A percentile compares a stretch with the other conserved stretches of the same genome.
These are phyloP conservation scores for Elmis aenea DNA, from an alignment of 2,888 invertebrate genomes.

Conservation along the genomic window DNA sequence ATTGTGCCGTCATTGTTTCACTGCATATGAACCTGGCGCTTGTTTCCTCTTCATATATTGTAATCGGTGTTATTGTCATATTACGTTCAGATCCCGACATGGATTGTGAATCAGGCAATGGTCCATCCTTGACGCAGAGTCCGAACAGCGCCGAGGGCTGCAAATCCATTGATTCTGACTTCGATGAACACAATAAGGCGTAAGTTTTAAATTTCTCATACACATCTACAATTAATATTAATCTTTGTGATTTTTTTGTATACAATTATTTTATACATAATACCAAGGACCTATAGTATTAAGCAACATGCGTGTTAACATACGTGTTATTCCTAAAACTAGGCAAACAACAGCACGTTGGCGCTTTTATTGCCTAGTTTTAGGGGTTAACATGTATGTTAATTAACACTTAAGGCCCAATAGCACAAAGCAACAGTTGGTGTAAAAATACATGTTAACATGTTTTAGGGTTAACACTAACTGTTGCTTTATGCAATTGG, in stretches of 20 bases:
- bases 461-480: too few relatives aligned
- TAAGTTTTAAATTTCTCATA: constrained; percentile 30
- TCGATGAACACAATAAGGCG: constrained; percentile 62
- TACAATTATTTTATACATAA: constrained; percentile 3
- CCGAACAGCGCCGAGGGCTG: constrained; percentile 84
- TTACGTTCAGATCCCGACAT: constrained; percentile 60
- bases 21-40: too few relatives aligned
- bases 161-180: constrained; percentile 77
- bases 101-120: constrained; percentile 95
- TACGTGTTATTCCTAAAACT: too few relatives aligned
- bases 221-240: constrained; percentile 1
- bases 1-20: constrained; percentile 1
- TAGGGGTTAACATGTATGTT: too few relatives aligned
- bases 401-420: too few relatives aligned
- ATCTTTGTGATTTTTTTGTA: constrained; percentile 5
- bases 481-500: too few relatives aligned
- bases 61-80: constrained; percentile 37
- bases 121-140: constrained; percentile 90
- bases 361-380: too few relatives aligned
- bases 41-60: constrained; percentile 25
- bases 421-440: too few relatives aligned
- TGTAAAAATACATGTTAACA: too few relatives aligned
- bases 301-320: too few relatives aligned
- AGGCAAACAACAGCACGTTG: too few relatives aligned
- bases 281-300: too few relatives aligned